Evolutionary conservation across 2,797 vertebrate genomes (phyloP).

Genomic region (Euthynnus affinis): DNA sequence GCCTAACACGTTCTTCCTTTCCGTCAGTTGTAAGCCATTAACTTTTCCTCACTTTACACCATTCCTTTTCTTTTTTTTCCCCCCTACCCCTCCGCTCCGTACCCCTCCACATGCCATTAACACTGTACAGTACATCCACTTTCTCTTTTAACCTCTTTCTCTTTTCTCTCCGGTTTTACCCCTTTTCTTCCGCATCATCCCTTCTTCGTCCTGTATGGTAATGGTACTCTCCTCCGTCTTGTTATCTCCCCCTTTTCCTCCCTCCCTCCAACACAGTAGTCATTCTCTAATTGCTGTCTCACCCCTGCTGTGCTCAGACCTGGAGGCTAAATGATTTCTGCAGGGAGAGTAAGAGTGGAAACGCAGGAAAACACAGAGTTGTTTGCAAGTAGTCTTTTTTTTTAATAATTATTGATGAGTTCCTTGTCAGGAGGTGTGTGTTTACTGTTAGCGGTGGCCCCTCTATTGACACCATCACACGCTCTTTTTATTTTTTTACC

Average conservation of each 20-base stretch:
- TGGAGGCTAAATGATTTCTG: constrained; percentile 84
- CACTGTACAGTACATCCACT: background rate
- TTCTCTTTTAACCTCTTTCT: constrained; percentile 24
- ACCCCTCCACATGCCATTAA: constrained; percentile 48
- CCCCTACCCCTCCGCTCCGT: constrained; percentile 12
- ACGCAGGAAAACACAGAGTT: constrained; percentile 67
- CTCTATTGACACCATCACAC: constrained; percentile 53
- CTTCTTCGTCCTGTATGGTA: constrained; percentile 39
- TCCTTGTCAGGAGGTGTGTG: constrained; percentile 70
- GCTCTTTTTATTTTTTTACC: constrained; percentile 12
- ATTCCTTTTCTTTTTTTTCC: background rate
- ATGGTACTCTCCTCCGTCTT: constrained; percentile 59
- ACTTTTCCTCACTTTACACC: constrained; percentile 69
- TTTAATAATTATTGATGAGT: constrained; percentile 79
- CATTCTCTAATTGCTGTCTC: constrained; percentile 83
- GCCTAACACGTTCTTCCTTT: constrained; percentile 50
- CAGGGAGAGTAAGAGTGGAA: constrained; percentile 66
- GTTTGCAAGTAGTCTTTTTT: constrained; percentile 46
- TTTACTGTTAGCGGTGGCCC: constrained; percentile 54
- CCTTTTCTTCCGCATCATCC: constrained; percentile 29
- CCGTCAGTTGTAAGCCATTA: constrained; percentile 76
- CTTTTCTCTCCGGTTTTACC: constrained; percentile 26
- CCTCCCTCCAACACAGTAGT: constrained; percentile 57
- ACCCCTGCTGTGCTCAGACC: constrained; percentile 80
- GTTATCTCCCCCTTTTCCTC: constrained; percentile 48